phyloP scores from a whole-genome alignment of 2,888 invertebrate genomes.

The Zhuqinia jingwanae region DNA sequence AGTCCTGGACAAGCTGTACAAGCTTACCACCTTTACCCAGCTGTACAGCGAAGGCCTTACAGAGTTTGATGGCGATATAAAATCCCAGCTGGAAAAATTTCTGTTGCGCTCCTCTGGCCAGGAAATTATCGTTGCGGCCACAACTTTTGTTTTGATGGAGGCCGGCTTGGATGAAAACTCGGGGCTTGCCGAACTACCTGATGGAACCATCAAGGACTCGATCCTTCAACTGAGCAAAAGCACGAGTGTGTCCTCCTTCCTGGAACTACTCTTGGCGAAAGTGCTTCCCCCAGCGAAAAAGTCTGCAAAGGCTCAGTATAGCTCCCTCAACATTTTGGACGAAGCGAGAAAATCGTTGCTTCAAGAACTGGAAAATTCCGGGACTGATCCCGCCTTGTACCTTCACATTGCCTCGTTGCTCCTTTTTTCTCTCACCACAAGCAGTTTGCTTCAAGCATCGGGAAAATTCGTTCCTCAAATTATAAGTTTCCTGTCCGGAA shows the following conservation, averaged over 20 bases:
- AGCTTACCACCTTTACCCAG: slow-evolving; percentile 87
- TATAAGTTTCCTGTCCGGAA: slow-evolving; percentile 87
- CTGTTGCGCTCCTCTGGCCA: slow-evolving; percentile 90
- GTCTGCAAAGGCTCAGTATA: slow-evolving; percentile 61
- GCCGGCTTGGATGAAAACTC: slow-evolving; percentile 73
- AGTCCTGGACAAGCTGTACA: slow-evolving; percentile 91
- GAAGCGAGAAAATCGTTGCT: slow-evolving; percentile 87
- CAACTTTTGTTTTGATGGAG: slow-evolving; percentile 73
- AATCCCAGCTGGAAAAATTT: slow-evolving; percentile 89
- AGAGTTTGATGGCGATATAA: slow-evolving; percentile 82
- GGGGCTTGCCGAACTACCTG: slow-evolving; percentile 66
- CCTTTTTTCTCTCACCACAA: slow-evolving; percentile 90
- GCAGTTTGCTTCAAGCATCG: slow-evolving; percentile 93
- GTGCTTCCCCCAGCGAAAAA: slow-evolving; percentile 75
- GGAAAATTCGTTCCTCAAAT: slow-evolving; percentile 95
- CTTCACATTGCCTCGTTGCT: slow-evolving; percentile 89
- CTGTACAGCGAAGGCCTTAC: slow-evolving; percentile 90
- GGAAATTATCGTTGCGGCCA: slow-evolving; percentile 83
- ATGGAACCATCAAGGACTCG: slow-evolving; percentile 68
- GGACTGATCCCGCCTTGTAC: slow-evolving; percentile 89
- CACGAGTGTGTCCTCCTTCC: slow-evolving; percentile 55
- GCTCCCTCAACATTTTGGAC: slow-evolving; percentile 61
- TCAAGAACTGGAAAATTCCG: slow-evolving; percentile 86
- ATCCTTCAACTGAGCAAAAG: slow-evolving; percentile 70
- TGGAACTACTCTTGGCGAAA: slow-evolving; percentile 50